A percentile compares a stretch with the other conserved stretches of the same genome.
These are phyloP conservation scores for Micronycteris hirsuta DNA, from an alignment of 2,113 vertebrate genomes.

Conservation along the genomic window DNA sequence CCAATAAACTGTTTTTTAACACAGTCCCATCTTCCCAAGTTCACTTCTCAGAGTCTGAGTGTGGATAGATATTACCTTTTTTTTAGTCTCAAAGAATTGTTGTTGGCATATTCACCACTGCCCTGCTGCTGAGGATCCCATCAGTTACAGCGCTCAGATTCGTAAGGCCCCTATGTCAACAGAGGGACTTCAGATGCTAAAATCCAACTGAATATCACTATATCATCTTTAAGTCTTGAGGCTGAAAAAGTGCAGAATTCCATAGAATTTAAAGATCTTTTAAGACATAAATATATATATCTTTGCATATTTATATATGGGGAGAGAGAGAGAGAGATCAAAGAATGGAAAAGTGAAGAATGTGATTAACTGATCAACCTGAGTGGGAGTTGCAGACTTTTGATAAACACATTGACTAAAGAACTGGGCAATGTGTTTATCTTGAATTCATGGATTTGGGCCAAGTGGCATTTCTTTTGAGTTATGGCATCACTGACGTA, in stretches of 20 bases:
- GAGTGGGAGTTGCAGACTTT: neutral
- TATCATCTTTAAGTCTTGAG: neutral
- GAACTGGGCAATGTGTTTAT: neutral
- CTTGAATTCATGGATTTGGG: neutral
- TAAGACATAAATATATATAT: no score
- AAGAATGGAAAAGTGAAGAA: neutral
- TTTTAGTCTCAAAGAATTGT: neutral
- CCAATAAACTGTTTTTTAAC: neutral
- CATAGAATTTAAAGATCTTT: neutral
- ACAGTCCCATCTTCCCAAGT: neutral
- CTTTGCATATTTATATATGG: no score
- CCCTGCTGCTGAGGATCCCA: neutral
- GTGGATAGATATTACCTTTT: neutral
- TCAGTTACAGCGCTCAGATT: neutral
- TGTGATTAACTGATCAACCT: neutral
- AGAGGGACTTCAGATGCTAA: neutral
- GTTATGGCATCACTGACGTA: neutral
- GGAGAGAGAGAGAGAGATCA: neutral
- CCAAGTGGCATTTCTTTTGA: neutral
- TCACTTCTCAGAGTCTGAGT: neutral
- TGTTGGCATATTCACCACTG: neutral
- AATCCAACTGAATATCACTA: neutral
- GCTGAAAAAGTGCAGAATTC: neutral
- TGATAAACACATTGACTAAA: neutral
- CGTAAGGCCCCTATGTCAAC: neutral